Evolutionary conservation across 2,113 vertebrate genomes (phyloP), one percentile per base, ranked within the genome.

Genomic region (Zosterops hypoxanthus): DNA sequence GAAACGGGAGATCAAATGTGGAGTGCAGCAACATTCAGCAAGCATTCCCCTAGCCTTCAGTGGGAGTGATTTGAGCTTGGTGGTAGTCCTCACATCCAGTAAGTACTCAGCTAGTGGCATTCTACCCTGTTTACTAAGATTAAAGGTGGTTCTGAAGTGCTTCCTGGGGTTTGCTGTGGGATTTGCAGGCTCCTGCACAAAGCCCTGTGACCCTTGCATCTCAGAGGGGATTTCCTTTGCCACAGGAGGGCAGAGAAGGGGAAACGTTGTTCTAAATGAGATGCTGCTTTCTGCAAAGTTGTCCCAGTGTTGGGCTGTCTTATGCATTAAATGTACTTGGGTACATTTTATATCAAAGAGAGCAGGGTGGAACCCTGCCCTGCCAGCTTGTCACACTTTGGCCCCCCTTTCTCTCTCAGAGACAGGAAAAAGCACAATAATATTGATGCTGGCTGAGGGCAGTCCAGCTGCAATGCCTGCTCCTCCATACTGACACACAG

Each of bases 401-500:
- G 4, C 13, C 12, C 14, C 34, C 14, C 64, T 69, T 88, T n/a
- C 6, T 80, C 10, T 69, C 63, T 53, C 4, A 5, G 61, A 88
- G 53, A 60, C 31, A 53, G 28, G 44, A 36, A 61, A 72, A 68
- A 17, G 4, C 44, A 6, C 10, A 0, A 0, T 57, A 47, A 42
- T 4, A 4, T 0, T 14, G 59, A 28, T 77, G 55, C 17, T 82
- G 69, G 33, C 42, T 70, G 36, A 69, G 77, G 49, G 25, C 65
- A 57, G 46, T 20, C 34, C 18, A 33, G 0, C 39, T 42, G 0
- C 7, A 47, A 31, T 1, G 5, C 63, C 57, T 56, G 14, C 36
- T n/a, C 7, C 50, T 88, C 33, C 8, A 0, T 46, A 33, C 8
- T 18, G 57, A 24, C 41, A 12, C 11, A 28, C 20, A 23, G 49